Base-by-base conservation (phyloP, 2,113 vertebrate species). In the Xiphophorus maculatus region DNA sequence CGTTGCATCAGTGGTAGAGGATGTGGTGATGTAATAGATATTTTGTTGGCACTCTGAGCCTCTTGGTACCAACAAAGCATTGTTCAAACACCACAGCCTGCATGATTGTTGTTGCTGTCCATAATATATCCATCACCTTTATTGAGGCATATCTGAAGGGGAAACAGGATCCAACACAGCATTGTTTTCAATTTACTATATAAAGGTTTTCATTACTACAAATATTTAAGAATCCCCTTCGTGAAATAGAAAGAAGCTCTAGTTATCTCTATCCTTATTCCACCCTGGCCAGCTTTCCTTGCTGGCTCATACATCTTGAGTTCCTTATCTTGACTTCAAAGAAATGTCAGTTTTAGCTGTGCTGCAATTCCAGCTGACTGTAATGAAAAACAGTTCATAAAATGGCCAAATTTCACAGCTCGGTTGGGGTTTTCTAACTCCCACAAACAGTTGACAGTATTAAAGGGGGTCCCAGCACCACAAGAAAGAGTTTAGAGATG, bases 381-480 rank as follows among this genome's bases (percentile, higher is more conserved):
- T 58, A 58, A 58, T 58, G 51, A 58, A 58, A 58, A 58, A n/a
- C 17, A 58, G 19, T 65, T 65, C 6, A 25, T 65, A 33, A 65
- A 65, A 25, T 11, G 15, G 63, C 3, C 25, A 30, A 65, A 33
- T 65, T 33, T 35, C 32, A 65, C 8, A 19, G 63, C 32, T 25
- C 19, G 10, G 32, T 64, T 37, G 8, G 63, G 30, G 17, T 25
- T 19, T 25, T 30, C 13, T 17, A 29, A 25, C 8, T 25, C 29
- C 32, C 19, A 35, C 63, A 37, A 64, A 73, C 19, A 44, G 66
- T 27, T 82, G 73, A 74, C 79, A 79, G 65, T 63, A 80, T 74
- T 76, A 68, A 90, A 86, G 84, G 68, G 22, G 29, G 42, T 19
- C 70, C 87, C 84, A 92, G 79, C 74, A 64, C 58, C 64, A 72